Percentiles rank a stretch among this genome's conserved stretches.
Evolutionary conservation across 2,888 invertebrate species (phyloP).

Genomic region (Artemia sinica): DNA sequence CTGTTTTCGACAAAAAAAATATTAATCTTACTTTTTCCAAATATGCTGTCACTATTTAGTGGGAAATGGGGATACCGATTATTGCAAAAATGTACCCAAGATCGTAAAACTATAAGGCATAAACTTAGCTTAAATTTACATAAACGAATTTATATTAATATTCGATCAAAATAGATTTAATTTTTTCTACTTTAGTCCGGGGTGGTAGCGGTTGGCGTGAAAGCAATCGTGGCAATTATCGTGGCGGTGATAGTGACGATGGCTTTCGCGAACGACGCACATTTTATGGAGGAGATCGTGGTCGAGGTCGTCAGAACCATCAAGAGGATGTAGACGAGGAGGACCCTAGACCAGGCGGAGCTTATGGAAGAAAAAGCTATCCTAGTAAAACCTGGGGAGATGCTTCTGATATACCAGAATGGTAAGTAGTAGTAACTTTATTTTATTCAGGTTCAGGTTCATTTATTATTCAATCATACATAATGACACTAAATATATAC

Average conservation of each 20-base stretch:
- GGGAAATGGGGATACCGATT: background rate
- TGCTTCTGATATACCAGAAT: constrained; percentile 6
- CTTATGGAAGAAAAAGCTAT: constrained; percentile 5
- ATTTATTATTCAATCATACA: too few species aligned
- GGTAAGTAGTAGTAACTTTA: background rate
- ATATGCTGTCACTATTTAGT: constrained; percentile 11
- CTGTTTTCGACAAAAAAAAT: too few species aligned
- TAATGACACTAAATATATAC: too few species aligned
- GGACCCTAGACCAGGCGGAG: constrained; percentile 5
- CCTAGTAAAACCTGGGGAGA: constrained; percentile 1
- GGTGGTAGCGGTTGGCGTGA: constrained; percentile 35
- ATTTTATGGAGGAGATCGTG: constrained; percentile 8
- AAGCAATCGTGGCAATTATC: constrained; percentile 27
- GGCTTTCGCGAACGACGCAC: constrained; percentile 25
- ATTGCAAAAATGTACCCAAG: background rate
- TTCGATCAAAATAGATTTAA: background rate
- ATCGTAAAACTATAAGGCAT: background rate
- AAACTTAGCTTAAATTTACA: background rate
- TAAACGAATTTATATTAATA: background rate
- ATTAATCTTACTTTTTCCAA: too few species aligned
- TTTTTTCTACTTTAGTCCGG: background rate
- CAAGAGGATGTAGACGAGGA: constrained; percentile 2
- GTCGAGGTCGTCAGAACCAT: background rate
- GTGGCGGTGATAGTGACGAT: constrained; percentile 29
- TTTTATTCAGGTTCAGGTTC: too few species aligned